phyloP scores from a whole-genome alignment of 2,888 invertebrate genomes.

The Scotopteryx bipunctaria region DNA sequence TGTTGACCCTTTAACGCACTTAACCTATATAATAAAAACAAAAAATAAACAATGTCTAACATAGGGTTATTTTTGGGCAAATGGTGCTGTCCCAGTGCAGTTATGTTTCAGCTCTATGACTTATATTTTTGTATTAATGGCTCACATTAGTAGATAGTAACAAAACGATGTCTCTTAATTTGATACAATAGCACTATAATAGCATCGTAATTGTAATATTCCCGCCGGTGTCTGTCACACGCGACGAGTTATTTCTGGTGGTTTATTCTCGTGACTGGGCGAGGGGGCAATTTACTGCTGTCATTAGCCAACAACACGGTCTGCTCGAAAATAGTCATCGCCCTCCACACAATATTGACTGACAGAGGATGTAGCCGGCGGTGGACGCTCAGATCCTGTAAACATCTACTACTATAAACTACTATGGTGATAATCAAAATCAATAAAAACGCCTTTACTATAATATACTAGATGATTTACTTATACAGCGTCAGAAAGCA shows the following conservation, averaged over 20 bases:
- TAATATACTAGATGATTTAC: too few species aligned
- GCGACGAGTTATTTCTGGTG: conserved; percentile 54
- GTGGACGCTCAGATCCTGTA: conserved; percentile 38
- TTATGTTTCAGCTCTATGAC: too few species aligned
- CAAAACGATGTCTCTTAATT: conserved; percentile 1
- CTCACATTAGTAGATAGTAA: too few species aligned
- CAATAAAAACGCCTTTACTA: too few species aligned
- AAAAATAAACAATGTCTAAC: too few species aligned
- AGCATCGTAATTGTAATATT: conserved; percentile 12
- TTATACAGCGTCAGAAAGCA: too few species aligned
- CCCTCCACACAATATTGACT: conserved; percentile 64
- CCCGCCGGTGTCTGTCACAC: conserved; percentile 38
- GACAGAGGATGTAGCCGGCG: conserved; percentile 49
- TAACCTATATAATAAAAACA: too few species aligned
- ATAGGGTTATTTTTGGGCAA: too few species aligned
- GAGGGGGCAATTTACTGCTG: conserved; percentile 62
- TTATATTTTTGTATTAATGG: too few species aligned
- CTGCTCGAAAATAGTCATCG: conserved; percentile 61
- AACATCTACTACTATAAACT: conserved; percentile 12
- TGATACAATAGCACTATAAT: background rate
- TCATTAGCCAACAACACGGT: conserved; percentile 58
- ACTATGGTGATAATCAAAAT: too few species aligned
- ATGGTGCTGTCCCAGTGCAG: too few species aligned
- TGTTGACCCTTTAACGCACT: background rate
- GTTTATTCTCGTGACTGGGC: conserved; percentile 55